Base-by-base conservation (phyloP, 2,113 vertebrate genomes). In the Campylorhamphus procurvoides region DNA sequence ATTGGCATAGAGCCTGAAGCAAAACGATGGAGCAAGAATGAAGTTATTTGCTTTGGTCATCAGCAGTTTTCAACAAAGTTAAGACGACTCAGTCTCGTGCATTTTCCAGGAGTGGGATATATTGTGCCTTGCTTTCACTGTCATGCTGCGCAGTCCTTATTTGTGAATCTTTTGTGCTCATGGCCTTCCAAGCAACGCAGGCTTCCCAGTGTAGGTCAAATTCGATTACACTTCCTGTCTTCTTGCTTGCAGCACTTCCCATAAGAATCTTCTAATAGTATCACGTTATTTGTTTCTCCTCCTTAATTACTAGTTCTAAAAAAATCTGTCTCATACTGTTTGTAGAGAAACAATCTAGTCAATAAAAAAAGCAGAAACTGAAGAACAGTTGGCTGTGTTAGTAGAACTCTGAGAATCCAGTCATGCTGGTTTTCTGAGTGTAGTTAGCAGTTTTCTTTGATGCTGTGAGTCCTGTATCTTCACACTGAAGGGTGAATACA, bases 341-440 rank as follows among this genome's bases (percentile, higher is more conserved):
- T 1, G 0, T 60, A 93, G 71, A 81, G 63, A 95, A 90, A 33
- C 18, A 40, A 44, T 46, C 59, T 50, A 64, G 37, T 68, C 39
- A 78, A 18, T 84, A 73, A 94, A 76, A 73, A 95, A 76, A 49
- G 46, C 56, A 94, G 63, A 84, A 82, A 71, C 3, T 80, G 77
- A 58, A 66, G 77, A 86, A 67, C 10, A 63, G 31, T 78, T 83
- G 64, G 31, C 73, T 90, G 46, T 69, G 64, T 86, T 63, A 76
- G 29, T 18, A 86, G 49, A 92, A 56, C 62, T 79, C 35, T 50
- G 62, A 66, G 80, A 94, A 95, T 87, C 89, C 66, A 85, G 74
- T 87, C 49, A 9, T 82, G 44, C 73, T 83, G 69, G 74, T 94
- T 94, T 95, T 91, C 71, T 92, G 86, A 84, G 67, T 47, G 28